Evolutionary conservation across 30 jellyfish, hydroid and myxozoan genomes (phyloP).

Genomic region (Pelagia noctiluca): DNA sequence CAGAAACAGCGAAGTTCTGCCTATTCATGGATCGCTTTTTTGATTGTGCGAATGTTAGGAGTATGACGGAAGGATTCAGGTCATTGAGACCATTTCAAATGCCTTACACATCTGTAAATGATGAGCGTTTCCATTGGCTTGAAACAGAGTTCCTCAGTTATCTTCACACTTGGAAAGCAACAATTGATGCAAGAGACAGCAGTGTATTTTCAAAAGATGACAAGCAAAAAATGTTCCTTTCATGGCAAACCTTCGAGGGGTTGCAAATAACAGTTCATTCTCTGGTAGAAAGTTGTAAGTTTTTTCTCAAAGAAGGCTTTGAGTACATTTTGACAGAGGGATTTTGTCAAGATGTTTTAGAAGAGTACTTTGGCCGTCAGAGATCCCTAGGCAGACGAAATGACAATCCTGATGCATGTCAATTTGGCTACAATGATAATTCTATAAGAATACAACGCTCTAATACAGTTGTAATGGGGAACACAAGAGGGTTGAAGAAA

Average conservation of each 20-base stretch:
- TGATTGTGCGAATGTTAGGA: slow-evolving; percentile 69
- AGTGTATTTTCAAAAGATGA: slow-evolving; percentile 10
- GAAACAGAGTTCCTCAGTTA: slow-evolving; percentile 28
- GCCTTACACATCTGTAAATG: slow-evolving; percentile 44
- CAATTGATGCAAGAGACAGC: slow-evolving; percentile 36
- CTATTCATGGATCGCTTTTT: slow-evolving; percentile 48
- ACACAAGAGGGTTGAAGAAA: background rate
- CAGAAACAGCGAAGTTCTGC: slow-evolving; percentile 63
- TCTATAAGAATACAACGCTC: slow-evolving; percentile 15
- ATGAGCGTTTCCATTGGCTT: slow-evolving; percentile 57
- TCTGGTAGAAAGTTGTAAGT: background rate
- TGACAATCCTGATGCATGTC: slow-evolving; percentile 25
- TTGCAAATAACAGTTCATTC: slow-evolving; percentile 24
- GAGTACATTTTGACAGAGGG: slow-evolving; percentile 18
- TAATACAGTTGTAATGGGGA: background rate
- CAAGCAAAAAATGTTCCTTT: slow-evolving; percentile 39
- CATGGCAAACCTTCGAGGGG: slow-evolving; percentile 57
- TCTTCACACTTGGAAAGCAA: slow-evolving; percentile 57
- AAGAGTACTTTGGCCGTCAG: slow-evolving; percentile 53
- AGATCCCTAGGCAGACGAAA: slow-evolving; percentile 36
- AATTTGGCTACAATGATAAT: slow-evolving; percentile 40
- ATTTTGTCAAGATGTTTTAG: slow-evolving; percentile 1
- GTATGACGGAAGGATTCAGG: background rate
- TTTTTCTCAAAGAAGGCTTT: slow-evolving; percentile 12
- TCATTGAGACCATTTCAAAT: slow-evolving; percentile 11